A percentile compares a stretch with the other conserved stretches of the same genome.
These are phyloP conservation scores for Pollimyrus isidori DNA, from an alignment of 2,113 vertebrate genomes.

Conservation along the genomic window DNA sequence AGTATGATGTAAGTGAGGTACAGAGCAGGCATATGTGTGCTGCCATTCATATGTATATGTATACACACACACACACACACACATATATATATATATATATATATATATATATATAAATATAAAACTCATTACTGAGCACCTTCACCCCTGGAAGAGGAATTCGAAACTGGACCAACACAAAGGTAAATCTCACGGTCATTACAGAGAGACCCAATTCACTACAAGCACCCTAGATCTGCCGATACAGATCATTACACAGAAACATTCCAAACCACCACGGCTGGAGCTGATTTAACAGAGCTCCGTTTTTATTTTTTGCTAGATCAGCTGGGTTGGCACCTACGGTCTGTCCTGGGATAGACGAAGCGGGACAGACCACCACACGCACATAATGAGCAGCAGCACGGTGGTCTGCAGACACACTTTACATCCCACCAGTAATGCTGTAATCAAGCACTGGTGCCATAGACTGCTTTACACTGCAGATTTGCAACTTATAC, in stretches of 20 bases:
- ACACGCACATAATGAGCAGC: constrained; percentile 11
- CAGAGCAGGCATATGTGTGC: too few relatives aligned
- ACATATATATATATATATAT: too few relatives aligned
- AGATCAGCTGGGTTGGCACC: background rate
- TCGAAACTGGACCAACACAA: background rate
- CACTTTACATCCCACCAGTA: background rate
- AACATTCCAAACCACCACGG: background rate
- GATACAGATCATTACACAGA: background rate
- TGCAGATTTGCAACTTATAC: background rate
- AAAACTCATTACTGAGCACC: background rate
- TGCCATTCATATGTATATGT: too few relatives aligned
- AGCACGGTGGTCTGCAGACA: background rate
- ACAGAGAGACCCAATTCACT: background rate
- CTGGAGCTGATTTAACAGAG: background rate
- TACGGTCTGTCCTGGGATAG: background rate
- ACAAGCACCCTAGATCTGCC: background rate
- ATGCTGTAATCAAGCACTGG: background rate
- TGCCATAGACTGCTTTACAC: background rate
- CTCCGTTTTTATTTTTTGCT: background rate
- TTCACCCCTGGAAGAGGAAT: background rate
- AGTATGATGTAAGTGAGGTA: background rate
- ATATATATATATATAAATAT: too few relatives aligned
- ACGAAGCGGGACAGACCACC: background rate
- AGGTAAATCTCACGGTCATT: background rate
- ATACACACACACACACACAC: too few relatives aligned